Base-by-base conservation (phyloP, 2,888 invertebrate species). In the Strigamia crassipes region DNA sequence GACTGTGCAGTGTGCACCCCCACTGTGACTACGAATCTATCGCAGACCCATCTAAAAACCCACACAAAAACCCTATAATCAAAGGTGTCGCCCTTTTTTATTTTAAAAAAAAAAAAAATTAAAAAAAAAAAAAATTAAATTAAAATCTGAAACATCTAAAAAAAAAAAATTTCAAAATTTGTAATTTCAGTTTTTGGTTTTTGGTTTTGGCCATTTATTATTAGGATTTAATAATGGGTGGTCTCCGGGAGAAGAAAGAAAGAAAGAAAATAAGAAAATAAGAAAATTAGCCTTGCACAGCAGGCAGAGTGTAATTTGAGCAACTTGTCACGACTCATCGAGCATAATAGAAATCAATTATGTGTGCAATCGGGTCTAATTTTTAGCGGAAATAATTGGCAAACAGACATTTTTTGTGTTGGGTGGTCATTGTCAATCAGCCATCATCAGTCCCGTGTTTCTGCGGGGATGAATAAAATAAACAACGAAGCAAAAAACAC, bases 371-470 rank as follows among this genome's bases (percentile, higher is more conserved):
- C 21, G 56, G 56, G 56, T 56, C 56, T 56, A 56, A 56, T 56
- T 56, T 56, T n/a, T 56, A n/a, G 56, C 56, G 56, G 56, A 56
- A 56, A 56, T 56, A 56, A 56, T 56, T 56, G 56, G 56, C n/a
- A n/a, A 18, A 56, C 12, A 56, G 15, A 56, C 27, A 27, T 27
- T 27, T 18, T 56, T 56, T 56, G 2, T 56, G 1, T n/a, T 56
- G 56, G 56, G 56, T 56, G 56, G 56, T n/a, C 56, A 56, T 56
- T 56, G 56, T 56, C 56, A 56, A n/a, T 56, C 56, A 56, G 56
- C 56, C 56, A 56, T 56, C 15, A 10, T 56, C 10, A 5, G 8
- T 56, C 12, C 56, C 56, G 27, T 27, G 27, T 27, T 27, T 27
- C 1, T 3, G 27, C 27, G 27, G 3, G 8, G 56, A 18, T 12